A percentile compares a stretch with the other conserved stretches of the same genome.
phyloP scores from a whole-genome alignment of 2,113 vertebrate species.

The Anhinga rufa region DNA sequence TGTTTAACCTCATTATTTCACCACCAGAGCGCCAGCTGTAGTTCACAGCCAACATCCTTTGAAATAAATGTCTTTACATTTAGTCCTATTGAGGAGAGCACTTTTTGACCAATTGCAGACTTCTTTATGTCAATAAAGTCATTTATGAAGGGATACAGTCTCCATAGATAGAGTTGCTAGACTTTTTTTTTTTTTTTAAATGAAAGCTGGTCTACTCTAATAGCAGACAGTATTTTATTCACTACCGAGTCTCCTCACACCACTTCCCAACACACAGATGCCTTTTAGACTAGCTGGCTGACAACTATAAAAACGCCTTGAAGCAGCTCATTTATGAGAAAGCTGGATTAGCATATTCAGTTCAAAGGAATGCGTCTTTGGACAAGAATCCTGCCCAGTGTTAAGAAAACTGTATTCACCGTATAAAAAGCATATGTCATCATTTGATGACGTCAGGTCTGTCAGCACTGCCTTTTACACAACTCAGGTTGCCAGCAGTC shows the following conservation, averaged over 20 bases:
- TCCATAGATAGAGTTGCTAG: neutral
- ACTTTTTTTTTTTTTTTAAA: neutral
- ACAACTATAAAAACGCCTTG: neutral
- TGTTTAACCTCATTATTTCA: neutral
- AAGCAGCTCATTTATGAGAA: neutral
- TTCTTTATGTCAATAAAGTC: neutral
- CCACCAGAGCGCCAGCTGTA: neutral
- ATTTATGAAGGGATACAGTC: neutral
- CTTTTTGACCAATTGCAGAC: neutral
- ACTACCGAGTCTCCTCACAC: neutral
- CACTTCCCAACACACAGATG: constrained; percentile 11
- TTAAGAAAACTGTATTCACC: neutral
- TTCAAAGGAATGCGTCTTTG: constrained; percentile 1
- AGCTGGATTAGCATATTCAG: neutral
- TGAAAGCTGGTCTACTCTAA: neutral
- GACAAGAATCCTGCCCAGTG: neutral
- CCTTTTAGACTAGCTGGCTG: constrained; percentile 18
- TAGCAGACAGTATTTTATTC: constrained; percentile 23
- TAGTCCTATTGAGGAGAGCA: neutral
- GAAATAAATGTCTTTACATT: neutral
- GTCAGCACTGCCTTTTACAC: neutral
- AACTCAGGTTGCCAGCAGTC: neutral
- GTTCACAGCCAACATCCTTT: neutral
- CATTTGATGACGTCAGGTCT: constrained; percentile 1
- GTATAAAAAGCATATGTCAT: neutral